Conservation (phyloP, 2,113 vertebrate genomes). For the Clarias batrachus region DNA sequence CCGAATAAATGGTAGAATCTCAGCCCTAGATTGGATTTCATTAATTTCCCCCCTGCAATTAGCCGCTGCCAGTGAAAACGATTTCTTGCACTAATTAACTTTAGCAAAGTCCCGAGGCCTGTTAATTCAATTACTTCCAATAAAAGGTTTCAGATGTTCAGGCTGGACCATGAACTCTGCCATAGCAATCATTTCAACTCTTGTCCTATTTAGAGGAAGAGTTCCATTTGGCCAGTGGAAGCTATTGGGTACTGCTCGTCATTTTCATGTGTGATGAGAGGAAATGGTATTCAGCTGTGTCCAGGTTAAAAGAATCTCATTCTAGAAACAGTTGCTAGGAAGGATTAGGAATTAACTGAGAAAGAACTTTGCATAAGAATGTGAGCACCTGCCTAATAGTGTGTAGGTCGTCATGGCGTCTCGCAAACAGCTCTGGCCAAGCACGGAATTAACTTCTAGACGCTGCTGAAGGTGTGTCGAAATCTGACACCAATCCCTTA, state of each 20-base stretch:
- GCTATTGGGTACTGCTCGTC: conserved; percentile 25
- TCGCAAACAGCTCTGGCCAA: too few species aligned
- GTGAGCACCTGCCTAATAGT: too few species aligned
- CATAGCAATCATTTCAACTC: conserved; percentile 16
- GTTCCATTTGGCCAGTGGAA: not conserved
- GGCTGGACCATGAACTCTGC: conserved; percentile 32
- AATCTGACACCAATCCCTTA: too few species aligned
- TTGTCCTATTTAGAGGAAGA: not conserved
- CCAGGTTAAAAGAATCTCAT: not conserved
- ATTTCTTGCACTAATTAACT: conserved; percentile 70
- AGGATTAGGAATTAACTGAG: not conserved
- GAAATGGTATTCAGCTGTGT: conserved; percentile 24
- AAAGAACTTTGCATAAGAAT: not conserved
- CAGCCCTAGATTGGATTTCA: conserved; percentile 54
- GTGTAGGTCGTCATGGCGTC: too few species aligned
- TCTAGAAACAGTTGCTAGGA: not conserved
- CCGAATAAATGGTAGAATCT: conserved; percentile 39
- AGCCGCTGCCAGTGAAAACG: conserved; percentile 62
- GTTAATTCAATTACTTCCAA: conserved; percentile 63
- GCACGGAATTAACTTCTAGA: too few species aligned
- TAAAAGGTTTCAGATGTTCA: conserved; percentile 35
- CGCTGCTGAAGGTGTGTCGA: too few species aligned
- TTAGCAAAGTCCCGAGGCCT: conserved; percentile 57
- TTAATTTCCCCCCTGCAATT: conserved; percentile 61
- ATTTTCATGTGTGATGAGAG: conserved; percentile 46